Evolutionary conservation across 2,113 vertebrate species (phyloP), one percentile per base, ranked within the genome.

Genomic region (Rhizomys pruinosus): DNA sequence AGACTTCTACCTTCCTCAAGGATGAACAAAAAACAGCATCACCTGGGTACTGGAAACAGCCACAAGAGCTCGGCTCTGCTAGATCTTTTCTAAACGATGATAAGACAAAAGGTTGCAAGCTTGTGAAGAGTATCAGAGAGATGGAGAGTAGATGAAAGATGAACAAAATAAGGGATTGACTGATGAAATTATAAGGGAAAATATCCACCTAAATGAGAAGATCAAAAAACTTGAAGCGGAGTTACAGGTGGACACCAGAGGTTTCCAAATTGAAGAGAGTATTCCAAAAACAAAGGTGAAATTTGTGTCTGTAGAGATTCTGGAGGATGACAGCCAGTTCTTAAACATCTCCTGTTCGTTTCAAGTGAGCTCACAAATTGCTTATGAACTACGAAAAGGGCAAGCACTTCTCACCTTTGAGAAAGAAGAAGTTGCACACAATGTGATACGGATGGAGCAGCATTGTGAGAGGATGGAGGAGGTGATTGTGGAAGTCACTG

Each of bases 331-430:
- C 1, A 27, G 86, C 0, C 25, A 37, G 32, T 88, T 57, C 76
- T 37, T 87, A 63, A 66, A 97, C 63, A 98, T 98, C 57, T 97
- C 90, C 78, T 98, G 97, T 94, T 94, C 97, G 47, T 99, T 99
- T 96, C 84, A 96, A 84, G 97, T 98, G 92, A 87, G 71, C n/a
- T 96, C 98, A 80, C 98, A 96, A 89, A 90, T 98, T 22, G 95
- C 96, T 22, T 96, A 98, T 89, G 90, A 80, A 1, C 94, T 99
- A 91, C 94, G 93, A 7, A 97, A 97, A 79, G 99, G 98, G 52
- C 98, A 99, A 92, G 99, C 99, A 0, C 98, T 99, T 84, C 97
- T 99, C 95, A 99, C 99, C 29, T 99, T 99, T 94, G 99, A 99
- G 96, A 98, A 99, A 19, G 98, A 99, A 85, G 97, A 97, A 97